Evolutionary conservation across 2,113 vertebrate species (phyloP), one percentile per base, ranked within the genome.

Genomic region (Etia nguti): DNA sequence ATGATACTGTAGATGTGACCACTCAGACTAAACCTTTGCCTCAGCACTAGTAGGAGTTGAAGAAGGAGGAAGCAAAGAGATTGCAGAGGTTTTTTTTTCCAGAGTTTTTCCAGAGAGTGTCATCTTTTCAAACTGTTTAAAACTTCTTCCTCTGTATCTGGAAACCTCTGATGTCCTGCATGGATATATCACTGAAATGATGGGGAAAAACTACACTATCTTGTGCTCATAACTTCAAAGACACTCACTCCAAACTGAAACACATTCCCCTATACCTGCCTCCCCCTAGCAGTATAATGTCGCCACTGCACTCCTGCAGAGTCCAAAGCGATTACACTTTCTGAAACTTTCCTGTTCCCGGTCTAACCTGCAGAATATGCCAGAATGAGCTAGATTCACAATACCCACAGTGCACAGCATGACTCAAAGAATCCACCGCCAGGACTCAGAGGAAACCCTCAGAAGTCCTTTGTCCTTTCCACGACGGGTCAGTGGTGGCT

Each of bases 251-350:
- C 26, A 77, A 77, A 52, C 46, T 12, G 18, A 29, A 52, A 52
- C 46, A 34, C 10, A 77, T 77, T 77, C 26, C 46, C 18, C 73
- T 77, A 31, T 52, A 52, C 46, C 73, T 77, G 46, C 73, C 26
- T 77, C 73, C 46, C 26, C 73, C 73, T 52, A 52, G 46, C 46
- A 77, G 73, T 31, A 52, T 9, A 77, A 50, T 52, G 46, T 52
- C 8, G 26, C 26, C 6, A 77, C 73, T 77, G 73, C 73, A 77
- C 26, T 52, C 46, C 10, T 77, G 18, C 46, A 52, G 18, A 77
- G 13, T 50, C 0, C 41, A 73, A 48, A 29, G 68, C 3, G 5
- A 46, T 48, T 0, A 3, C 22, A 26, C 22, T 6, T 29, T 13
- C 26, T 77, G 46, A 50, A 0, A 31, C 46, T 50, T 29, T 31